Percentiles rank a stretch among this genome's conserved stretches.
Conservation (phyloP, 2,888 invertebrate genomes). For the Metallyticus violacea region DNA sequence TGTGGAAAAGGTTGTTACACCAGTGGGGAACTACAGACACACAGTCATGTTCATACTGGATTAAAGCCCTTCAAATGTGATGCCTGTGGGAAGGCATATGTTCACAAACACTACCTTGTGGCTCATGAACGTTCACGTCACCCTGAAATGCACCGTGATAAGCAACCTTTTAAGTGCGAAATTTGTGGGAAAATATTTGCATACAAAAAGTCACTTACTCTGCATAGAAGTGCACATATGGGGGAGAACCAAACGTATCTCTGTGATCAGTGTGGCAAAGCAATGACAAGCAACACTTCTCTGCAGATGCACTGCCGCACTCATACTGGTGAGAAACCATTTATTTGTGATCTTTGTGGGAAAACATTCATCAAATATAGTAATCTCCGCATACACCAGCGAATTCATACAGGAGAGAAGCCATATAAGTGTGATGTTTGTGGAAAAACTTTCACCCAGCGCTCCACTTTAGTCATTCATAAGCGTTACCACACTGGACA, state of each 20-base stretch:
- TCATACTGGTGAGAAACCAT: conserved; percentile 17
- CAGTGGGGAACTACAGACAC: conserved; percentile 27
- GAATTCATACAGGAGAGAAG: conserved; percentile 40
- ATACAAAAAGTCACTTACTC: conserved; percentile 26
- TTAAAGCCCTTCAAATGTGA: conserved; percentile 27
- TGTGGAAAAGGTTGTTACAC: conserved; percentile 31
- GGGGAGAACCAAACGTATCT: background rate
- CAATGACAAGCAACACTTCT: conserved; percentile 11
- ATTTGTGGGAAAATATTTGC: conserved; percentile 26
- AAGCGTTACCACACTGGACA: background rate
- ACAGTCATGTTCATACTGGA: conserved; percentile 30
- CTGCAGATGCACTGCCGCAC: background rate
- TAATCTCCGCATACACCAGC: conserved; percentile 18
- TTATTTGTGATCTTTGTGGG: conserved; percentile 37
- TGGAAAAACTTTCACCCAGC: background rate
- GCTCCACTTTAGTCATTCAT: background rate
- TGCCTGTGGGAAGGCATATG: conserved; percentile 27
- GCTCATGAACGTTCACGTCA: conserved; percentile 31
- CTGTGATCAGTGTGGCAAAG: conserved; percentile 23
- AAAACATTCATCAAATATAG: conserved; percentile 13
- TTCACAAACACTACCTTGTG: conserved; percentile 23
- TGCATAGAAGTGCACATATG: conserved; percentile 23
- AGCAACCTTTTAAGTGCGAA: conserved; percentile 23
- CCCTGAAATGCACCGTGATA: conserved; percentile 23
- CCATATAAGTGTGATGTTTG: background rate